Evolutionary conservation across 2,797 vertebrate genomes (phyloP).

Genomic region (Oophaga sylvatica): DNA sequence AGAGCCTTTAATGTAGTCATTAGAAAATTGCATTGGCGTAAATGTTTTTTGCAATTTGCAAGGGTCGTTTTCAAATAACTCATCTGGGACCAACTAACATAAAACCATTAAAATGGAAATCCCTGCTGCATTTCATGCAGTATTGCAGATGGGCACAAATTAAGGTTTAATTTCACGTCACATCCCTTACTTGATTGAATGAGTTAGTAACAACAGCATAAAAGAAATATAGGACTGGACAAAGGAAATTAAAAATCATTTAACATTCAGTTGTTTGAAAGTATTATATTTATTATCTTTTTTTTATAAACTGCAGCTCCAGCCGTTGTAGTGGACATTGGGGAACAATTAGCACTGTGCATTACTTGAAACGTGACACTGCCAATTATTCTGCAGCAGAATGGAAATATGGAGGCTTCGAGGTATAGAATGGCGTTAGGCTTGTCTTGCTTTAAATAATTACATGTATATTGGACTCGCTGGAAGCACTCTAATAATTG

Average conservation of each 20-base stretch:
- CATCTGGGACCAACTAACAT: constrained; percentile 8
- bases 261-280: not conserved
- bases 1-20: not conserved
- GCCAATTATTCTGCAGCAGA: not conserved
- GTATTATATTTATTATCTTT: constrained; percentile 13
- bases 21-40: constrained; percentile 4
- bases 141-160: constrained; percentile 16
- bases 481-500: not conserved
- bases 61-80: constrained; percentile 9
- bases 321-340: constrained; percentile 4
- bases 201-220: constrained; percentile 6
- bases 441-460: constrained; percentile 10
- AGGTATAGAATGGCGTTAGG: not conserved
- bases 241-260: constrained; percentile 27
- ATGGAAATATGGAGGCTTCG: not conserved
- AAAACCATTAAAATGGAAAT: constrained; percentile 12
- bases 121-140: not conserved
- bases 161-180: constrained; percentile 15
- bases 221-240: not conserved
- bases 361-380: constrained; percentile 2
- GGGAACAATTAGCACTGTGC: constrained; percentile 21
- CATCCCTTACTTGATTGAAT: not conserved
- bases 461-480: not conserved
- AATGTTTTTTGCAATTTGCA: not conserved
- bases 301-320: constrained; percentile 10